A percentile compares a stretch with the other conserved stretches of the same genome.
Conservation (phyloP, 1,140 invertebrate genomes). For the Triops cancriformis region DNA sequence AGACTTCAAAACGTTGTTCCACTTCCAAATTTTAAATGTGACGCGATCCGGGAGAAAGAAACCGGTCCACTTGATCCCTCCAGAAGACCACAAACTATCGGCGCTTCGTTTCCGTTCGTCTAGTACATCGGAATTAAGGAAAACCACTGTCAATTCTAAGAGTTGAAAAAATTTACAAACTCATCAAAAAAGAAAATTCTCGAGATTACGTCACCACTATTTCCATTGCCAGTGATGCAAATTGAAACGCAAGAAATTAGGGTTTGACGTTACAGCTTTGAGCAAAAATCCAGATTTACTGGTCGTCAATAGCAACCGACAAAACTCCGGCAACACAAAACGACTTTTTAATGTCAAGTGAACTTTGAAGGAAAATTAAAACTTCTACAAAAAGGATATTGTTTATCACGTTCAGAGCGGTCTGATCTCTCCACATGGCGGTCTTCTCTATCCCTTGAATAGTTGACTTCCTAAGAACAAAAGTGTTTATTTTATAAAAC, state of each 20-base stretch:
- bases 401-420: slow-evolving; percentile 59
- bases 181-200: too few relatives aligned
- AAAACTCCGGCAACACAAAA: neutral
- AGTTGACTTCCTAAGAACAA: slow-evolving; percentile 61
- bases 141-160: neutral
- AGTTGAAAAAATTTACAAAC: too few relatives aligned
- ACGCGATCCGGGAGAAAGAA: neutral
- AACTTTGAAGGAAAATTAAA: slow-evolving; percentile 17
- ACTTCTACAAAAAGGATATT: slow-evolving; percentile 61
- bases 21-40: neutral
- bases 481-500: slow-evolving; percentile 31
- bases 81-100: slow-evolving; percentile 39
- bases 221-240: too few relatives aligned
- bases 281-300: too few relatives aligned
- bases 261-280: too few relatives aligned
- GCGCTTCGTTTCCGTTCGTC: slow-evolving; percentile 48
- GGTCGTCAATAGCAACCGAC: too few relatives aligned
- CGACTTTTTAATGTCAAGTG: too few relatives aligned
- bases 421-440: slow-evolving; percentile 47
- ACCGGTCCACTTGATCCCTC: neutral
- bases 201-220: too few relatives aligned
- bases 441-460: slow-evolving; percentile 50
- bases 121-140: slow-evolving; percentile 46
- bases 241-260: too few relatives aligned
- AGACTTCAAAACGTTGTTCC: neutral